Evolutionary conservation across 2,797 vertebrate genomes (phyloP).

Genomic region (Heterohyrax brucei): DNA sequence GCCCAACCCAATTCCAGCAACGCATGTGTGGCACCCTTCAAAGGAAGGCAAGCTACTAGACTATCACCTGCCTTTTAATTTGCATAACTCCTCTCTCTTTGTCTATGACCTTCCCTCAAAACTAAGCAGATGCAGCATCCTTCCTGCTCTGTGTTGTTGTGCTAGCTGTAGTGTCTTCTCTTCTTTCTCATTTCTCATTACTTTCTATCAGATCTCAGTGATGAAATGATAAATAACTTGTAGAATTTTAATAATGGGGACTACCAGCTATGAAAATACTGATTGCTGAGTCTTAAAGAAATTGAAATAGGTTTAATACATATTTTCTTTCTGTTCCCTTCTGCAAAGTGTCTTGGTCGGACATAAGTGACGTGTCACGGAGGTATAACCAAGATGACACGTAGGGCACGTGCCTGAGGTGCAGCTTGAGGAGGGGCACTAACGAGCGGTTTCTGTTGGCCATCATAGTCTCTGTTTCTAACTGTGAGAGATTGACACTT

Average conservation of each 20-base stretch:
- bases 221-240: background rate
- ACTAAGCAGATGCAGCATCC: background rate
- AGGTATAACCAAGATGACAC: no score
- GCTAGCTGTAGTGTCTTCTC: background rate
- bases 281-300: background rate
- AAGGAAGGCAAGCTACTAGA: background rate
- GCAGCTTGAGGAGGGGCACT: no score
- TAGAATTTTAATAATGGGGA: slow-evolving; percentile 7
- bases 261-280: slow-evolving; percentile 10
- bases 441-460: no score
- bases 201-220: background rate
- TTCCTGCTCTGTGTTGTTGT: background rate
- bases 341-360: slow-evolving; percentile 42
- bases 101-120: background rate
- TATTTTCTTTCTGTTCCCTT: background rate
- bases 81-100: background rate
- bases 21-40: slow-evolving; percentile 5
- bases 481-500: no score
- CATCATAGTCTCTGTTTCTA: no score
- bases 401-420: no score
- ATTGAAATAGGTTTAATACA: background rate
- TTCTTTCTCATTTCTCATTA: slow-evolving; percentile 9
- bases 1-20: background rate
- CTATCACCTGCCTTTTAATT: background rate
- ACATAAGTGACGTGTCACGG: background rate